Conservation (phyloP, 2,888 invertebrate species). For the Melinaea marsaeus region DNA sequence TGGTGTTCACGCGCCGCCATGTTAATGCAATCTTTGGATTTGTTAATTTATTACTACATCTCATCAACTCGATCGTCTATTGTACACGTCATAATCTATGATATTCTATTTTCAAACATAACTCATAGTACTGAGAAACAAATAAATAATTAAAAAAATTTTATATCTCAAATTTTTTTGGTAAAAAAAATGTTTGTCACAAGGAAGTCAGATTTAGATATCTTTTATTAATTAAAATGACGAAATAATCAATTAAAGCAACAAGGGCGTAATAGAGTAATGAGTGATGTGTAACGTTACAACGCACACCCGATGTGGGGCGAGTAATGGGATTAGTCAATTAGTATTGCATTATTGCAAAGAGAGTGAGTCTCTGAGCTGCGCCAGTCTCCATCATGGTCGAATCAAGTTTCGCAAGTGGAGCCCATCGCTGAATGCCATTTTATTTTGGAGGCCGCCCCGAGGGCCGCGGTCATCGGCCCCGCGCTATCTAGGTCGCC, state of each 20-base stretch:
- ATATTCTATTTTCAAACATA: no score
- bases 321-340: slow-evolving; percentile 40
- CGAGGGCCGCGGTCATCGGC: slow-evolving; percentile 77
- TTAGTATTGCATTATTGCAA: slow-evolving; percentile 56
- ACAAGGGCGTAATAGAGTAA: neutral
- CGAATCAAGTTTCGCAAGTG: slow-evolving; percentile 73
- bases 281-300: neutral
- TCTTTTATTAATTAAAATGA: no score
- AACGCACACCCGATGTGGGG: slow-evolving; percentile 17
- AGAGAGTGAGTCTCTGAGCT: slow-evolving; percentile 48
- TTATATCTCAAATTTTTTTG: no score
- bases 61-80: slow-evolving; percentile 6
- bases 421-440: slow-evolving; percentile 76
- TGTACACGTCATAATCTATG: no score
- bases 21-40: slow-evolving; percentile 16
- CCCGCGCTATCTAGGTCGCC: slow-evolving; percentile 76
- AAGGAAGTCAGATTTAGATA: neutral
- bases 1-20: slow-evolving; percentile 38
- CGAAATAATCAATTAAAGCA: no score
- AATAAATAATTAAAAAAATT: no score
- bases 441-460: slow-evolving; percentile 76
- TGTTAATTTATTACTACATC: slow-evolving; percentile 14
- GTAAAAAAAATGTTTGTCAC: no score
- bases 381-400: slow-evolving; percentile 56
- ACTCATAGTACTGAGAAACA: no score